Percentiles rank a stretch among this genome's conserved stretches.
Conservation (phyloP, 2,797 vertebrate genomes). For the Clarias laeviceps region DNA sequence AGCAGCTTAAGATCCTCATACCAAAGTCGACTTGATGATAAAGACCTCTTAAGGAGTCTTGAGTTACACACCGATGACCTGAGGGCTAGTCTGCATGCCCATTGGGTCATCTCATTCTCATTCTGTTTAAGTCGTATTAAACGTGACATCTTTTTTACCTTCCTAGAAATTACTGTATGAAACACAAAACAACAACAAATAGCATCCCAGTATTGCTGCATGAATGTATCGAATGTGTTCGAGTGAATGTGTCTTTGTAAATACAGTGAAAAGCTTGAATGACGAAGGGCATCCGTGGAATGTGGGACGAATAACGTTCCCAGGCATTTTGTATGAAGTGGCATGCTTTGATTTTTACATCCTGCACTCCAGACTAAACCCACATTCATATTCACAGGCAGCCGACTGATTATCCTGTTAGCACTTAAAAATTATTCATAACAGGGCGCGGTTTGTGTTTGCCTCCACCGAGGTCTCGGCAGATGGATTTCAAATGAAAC, state of each 20-base stretch:
- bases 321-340: conserved; percentile 18
- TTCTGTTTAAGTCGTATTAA: too few species aligned
- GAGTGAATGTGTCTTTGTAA: conserved; percentile 9
- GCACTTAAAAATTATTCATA: conserved; percentile 43
- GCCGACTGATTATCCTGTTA: conserved; percentile 45
- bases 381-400: conserved; percentile 36
- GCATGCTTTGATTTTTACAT: background rate
- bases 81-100: too few species aligned
- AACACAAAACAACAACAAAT: background rate
- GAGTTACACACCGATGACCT: too few species aligned
- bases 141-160: too few species aligned
- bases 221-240: background rate
- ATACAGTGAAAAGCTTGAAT: background rate
- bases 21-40: too few species aligned
- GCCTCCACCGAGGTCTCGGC: conserved; percentile 14
- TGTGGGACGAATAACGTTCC: background rate
- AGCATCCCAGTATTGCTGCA: background rate
- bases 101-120: too few species aligned
- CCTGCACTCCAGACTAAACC: conserved; percentile 22
- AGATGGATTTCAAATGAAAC: conserved; percentile 44
- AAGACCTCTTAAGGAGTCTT: too few species aligned
- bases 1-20: too few species aligned
- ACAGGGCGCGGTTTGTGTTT: conserved; percentile 28
- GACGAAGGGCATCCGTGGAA: conserved; percentile 14
- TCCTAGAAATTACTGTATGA: too few species aligned